A percentile compares a stretch with the other conserved stretches of the same genome.
phyloP scores from a whole-genome alignment of 2,797 vertebrate species.

The Prionace glauca region DNA sequence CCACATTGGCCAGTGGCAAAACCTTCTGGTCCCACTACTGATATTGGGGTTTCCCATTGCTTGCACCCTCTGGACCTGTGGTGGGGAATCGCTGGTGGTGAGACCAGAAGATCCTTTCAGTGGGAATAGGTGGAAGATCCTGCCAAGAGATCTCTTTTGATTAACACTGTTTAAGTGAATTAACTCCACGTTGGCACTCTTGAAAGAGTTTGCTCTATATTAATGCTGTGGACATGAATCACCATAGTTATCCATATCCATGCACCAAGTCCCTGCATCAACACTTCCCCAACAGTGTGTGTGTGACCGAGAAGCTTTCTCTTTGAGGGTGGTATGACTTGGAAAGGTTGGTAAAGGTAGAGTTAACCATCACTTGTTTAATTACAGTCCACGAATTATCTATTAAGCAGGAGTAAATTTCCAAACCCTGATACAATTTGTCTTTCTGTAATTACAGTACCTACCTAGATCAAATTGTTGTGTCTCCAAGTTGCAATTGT shows the following conservation, averaged over 20 bases:
- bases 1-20: too few species aligned
- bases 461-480: background rate
- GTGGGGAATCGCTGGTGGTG: too few species aligned
- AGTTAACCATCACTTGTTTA: background rate
- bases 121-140: too few species aligned
- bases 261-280: too few species aligned
- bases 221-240: background rate
- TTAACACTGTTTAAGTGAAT: too few species aligned
- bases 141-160: too few species aligned
- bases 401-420: background rate
- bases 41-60: too few species aligned
- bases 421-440: background rate
- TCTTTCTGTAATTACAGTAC: background rate
- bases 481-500: background rate
- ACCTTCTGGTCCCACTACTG: too few species aligned
- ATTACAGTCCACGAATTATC: background rate
- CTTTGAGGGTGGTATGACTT: background rate
- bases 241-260: background rate
- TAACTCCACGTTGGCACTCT: too few species aligned
- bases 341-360: background rate
- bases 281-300: background rate
- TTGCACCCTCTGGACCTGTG: too few species aligned
- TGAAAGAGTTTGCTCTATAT: too few species aligned
- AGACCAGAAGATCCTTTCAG: too few species aligned
- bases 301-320: background rate